phyloP scores from a whole-genome alignment of 1,140 invertebrate species.

The Ruditapes philippinarum region DNA sequence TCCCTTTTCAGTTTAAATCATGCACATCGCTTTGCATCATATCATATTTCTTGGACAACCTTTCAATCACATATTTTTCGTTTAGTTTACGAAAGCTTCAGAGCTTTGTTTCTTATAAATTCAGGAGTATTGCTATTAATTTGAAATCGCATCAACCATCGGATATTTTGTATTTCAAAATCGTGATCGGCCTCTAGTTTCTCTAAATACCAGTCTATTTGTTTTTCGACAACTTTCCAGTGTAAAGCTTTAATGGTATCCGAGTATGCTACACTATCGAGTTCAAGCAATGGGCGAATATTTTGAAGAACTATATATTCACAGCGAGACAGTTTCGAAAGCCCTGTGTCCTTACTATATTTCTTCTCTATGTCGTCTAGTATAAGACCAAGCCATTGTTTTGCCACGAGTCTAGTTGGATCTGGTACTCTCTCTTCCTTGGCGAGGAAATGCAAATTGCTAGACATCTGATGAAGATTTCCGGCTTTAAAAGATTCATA shows the following conservation, averaged over 20 bases:
- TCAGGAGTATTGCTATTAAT: background rate
- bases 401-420: too few species aligned
- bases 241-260: background rate
- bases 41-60: background rate
- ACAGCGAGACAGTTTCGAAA: too few species aligned
- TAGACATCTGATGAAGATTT: too few species aligned
- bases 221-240: background rate
- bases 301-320: too few species aligned
- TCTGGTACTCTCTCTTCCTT: too few species aligned
- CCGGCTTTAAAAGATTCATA: too few species aligned
- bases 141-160: background rate
- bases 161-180: background rate
- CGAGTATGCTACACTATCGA: background rate
- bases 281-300: too few species aligned
- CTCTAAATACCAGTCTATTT: background rate
- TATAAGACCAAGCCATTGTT: too few species aligned
- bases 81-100: background rate
- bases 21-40: background rate
- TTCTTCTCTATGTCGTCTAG: too few species aligned
- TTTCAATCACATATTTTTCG: background rate
- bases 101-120: background rate
- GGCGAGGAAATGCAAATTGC: too few species aligned
- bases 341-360: too few species aligned
- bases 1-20: background rate
- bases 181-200: background rate